Evolutionary conservation across 2,113 vertebrate species (phyloP).

Genomic region (Phylloscopus trochilus): DNA sequence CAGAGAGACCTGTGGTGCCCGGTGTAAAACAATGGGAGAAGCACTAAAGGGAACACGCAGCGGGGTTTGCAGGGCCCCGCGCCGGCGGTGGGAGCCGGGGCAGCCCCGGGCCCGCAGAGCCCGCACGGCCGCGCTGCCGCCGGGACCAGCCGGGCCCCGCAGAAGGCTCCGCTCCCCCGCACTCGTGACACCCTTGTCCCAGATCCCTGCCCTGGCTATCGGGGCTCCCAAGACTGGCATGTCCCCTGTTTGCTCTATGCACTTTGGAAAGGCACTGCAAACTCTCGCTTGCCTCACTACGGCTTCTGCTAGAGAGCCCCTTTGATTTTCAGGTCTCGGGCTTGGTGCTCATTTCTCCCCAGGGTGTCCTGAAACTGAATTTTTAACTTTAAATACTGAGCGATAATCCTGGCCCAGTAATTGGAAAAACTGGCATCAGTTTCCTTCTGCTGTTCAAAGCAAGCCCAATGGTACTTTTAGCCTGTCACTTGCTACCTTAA

Average conservation of each 20-base stretch:
- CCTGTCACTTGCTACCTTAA: not conserved
- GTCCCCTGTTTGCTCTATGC: not conserved
- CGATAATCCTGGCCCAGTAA: not conserved
- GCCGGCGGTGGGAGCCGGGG: not conserved
- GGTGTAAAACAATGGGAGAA: not conserved
- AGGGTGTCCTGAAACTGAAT: not conserved
- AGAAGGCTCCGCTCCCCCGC: not conserved
- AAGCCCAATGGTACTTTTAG: not conserved
- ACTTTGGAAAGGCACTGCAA: not conserved
- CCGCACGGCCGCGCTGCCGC: not conserved
- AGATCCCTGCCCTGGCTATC: not conserved
- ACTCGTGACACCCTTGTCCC: not conserved
- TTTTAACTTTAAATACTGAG: not conserved
- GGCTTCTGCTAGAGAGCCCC: not conserved
- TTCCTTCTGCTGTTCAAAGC: not conserved
- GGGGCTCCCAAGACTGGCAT: not conserved
- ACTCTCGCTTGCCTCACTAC: not conserved
- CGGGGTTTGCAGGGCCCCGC: not conserved
- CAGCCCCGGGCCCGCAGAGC: not conserved
- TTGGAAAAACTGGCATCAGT: constrained; percentile 23
- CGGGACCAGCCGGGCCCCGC: not conserved
- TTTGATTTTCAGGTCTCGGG: not conserved
- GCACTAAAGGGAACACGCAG: fast-evolving
- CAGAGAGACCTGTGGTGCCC: not conserved
- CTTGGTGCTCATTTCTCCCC: not conserved